These are phyloP conservation scores for Aphelenchoides fujianensis DNA, from an alignment of 1,140 invertebrate genomes.

Conservation along the genomic window DNA sequence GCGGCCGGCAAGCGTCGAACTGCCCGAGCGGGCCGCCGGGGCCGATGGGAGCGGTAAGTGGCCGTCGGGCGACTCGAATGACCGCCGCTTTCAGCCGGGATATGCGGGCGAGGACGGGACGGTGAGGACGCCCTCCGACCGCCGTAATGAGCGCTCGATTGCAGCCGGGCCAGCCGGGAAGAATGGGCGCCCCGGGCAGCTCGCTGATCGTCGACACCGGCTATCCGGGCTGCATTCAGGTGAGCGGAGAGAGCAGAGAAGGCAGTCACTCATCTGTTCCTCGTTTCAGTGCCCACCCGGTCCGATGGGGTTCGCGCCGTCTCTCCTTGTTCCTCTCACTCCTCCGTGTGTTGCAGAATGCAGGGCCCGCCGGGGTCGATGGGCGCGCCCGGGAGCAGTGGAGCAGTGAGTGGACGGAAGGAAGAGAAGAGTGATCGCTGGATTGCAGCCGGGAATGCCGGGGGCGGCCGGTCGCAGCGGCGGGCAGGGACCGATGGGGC, in stretches of 20 bases:
- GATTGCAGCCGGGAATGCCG: not conserved
- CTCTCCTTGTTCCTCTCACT: too few species aligned
- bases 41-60: too few species aligned
- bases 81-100: too few species aligned
- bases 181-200: not conserved
- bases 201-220: not conserved
- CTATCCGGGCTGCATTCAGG: not conserved
- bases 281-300: not conserved
- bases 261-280: too few species aligned
- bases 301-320: not conserved
- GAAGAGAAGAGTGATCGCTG: not conserved
- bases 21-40: constrained; percentile 8
- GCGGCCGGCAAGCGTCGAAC: not conserved
- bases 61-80: too few species aligned
- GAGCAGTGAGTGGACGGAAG: too few species aligned
- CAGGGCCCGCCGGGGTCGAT: not conserved
- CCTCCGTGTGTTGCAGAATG: not conserved
- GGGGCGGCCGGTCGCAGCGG: not conserved
- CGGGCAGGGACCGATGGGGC: not conserved
- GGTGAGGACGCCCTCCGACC: too few species aligned
- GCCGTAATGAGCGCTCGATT: too few species aligned
- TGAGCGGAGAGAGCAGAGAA: too few species aligned
- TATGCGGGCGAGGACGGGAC: too few species aligned
- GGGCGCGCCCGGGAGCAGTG: not conserved
- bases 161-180: too few species aligned